Evolutionary conservation across 2,113 vertebrate species (phyloP).

Genomic region (Atrichornis clamosus): DNA sequence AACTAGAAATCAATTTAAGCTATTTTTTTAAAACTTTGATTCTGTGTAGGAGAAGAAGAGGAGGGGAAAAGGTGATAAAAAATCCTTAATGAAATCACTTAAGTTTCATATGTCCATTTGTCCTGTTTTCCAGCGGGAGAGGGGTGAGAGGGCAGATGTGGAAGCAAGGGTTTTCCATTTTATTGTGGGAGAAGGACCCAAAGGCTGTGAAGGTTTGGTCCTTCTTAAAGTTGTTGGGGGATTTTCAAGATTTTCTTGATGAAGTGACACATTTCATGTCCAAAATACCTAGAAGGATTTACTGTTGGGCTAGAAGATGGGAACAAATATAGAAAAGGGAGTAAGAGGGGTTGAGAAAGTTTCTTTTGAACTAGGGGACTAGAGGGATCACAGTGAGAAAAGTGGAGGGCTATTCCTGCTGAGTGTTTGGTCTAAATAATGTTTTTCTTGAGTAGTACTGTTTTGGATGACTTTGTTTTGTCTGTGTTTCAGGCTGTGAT

Average conservation of each 20-base stretch:
- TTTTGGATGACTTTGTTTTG: conserved; percentile 52
- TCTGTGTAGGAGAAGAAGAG: neutral
- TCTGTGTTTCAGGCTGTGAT: conserved; percentile 1
- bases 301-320: neutral
- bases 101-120: neutral
- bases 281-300: conserved; percentile 40
- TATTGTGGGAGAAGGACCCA: neutral
- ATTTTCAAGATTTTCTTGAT: neutral
- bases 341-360: neutral
- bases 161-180: neutral
- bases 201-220: neutral
- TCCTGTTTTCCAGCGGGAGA: neutral
- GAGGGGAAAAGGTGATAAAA: neutral
- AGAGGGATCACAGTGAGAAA: neutral
- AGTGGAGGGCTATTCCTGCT: neutral
- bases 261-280: conserved; percentile 35
- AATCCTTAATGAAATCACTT: neutral
- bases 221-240: neutral
- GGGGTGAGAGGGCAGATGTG: neutral
- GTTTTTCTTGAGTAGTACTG: neutral
- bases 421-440: neutral
- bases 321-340: neutral
- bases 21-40: neutral
- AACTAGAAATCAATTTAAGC: neutral
- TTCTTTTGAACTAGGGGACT: conserved; percentile 3